Percentiles rank a stretch among this genome's conserved stretches.
These are phyloP conservation scores for Venustaconcha ellipsiformis DNA, from an alignment of 1,140 invertebrate species.

Conservation along the genomic window DNA sequence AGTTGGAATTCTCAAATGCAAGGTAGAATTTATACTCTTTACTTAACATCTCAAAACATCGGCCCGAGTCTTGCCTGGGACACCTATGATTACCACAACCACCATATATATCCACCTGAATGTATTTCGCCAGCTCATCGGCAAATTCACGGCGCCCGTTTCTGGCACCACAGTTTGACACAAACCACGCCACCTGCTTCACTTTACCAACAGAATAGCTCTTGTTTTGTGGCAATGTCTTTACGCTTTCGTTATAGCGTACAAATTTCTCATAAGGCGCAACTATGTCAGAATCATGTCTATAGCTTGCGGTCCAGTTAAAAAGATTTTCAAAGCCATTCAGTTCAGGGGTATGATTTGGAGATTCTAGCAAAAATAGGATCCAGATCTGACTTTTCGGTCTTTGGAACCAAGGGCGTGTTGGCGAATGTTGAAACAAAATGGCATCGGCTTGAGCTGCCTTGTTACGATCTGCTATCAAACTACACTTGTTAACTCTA, in stretches of 20 bases:
- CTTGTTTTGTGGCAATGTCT: conserved; percentile 44
- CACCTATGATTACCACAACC: conserved; percentile 70
- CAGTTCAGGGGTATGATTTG: conserved; percentile 76
- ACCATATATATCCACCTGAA: conserved; percentile 79
- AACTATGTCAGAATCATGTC: conserved; percentile 93
- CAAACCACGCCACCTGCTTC: conserved; percentile 70
- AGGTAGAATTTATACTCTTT: conserved; percentile 98
- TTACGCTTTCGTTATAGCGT: conserved; percentile 30
- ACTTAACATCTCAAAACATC: conserved; percentile 91
- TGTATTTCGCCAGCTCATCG: conserved; percentile 71
- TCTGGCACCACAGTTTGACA: conserved; percentile 74
- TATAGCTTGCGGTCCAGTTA: conserved; percentile 90
- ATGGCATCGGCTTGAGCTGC: conserved; percentile 36
- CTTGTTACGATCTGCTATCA: conserved; percentile 27
- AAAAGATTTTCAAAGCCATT: conserved; percentile 81
- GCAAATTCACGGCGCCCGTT: conserved; percentile 75
- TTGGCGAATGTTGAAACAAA: conserved; percentile 32
- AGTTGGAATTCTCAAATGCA: conserved; percentile 79
- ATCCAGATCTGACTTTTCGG: conserved; percentile 68
- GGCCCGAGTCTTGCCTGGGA: conserved; percentile 75
- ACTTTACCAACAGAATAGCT: conserved; percentile 65
- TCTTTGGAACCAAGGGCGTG: conserved; percentile 12
- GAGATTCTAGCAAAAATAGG: conserved; percentile 81
- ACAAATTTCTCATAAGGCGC: conserved; percentile 91
- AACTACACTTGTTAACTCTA: conserved; percentile 38